These are phyloP conservation scores for Thymallus thymallus DNA, from an alignment of 2,113 vertebrate species.

Conservation along the genomic window DNA sequence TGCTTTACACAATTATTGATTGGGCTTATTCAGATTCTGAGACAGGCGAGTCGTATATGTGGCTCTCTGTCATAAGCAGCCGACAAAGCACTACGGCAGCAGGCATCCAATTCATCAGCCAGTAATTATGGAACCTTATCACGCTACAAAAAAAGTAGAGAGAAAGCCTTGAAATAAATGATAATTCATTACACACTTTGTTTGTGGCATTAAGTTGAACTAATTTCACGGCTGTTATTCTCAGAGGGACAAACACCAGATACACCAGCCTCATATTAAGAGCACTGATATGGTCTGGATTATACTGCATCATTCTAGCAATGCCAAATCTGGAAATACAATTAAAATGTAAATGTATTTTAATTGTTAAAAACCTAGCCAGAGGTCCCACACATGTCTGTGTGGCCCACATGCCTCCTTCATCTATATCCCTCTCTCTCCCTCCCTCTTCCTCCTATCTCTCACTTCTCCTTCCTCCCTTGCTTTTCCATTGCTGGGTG, in stretches of 20 bases:
- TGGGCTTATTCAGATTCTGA: neutral
- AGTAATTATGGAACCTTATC: constrained; percentile 18
- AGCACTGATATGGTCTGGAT: neutral
- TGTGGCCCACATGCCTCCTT: neutral
- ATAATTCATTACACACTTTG: constrained; percentile 32
- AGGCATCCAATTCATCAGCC: constrained; percentile 1
- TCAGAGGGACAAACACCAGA: neutral
- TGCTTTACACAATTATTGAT: neutral
- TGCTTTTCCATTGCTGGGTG: constrained; percentile 30
- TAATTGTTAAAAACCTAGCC: neutral
- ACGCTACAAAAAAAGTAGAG: neutral
- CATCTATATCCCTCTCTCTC: neutral
- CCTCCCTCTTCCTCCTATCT: neutral
- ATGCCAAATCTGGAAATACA: neutral
- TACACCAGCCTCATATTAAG: neutral
- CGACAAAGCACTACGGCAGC: constrained; percentile 10
- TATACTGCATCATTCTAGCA: neutral
- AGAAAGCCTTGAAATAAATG: neutral
- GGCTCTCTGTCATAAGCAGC: neutral
- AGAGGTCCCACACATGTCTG: too few relatives aligned
- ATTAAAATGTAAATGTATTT: constrained; percentile 1
- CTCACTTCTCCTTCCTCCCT: constrained; percentile 19
- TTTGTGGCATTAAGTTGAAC: constrained; percentile 30
- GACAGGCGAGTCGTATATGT: neutral
- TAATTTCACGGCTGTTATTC: constrained; percentile 8